Evolutionary conservation across 2,888 invertebrate genomes (phyloP), one percentile per base, ranked within the genome.

Genomic region (Resseliella maxima): DNA sequence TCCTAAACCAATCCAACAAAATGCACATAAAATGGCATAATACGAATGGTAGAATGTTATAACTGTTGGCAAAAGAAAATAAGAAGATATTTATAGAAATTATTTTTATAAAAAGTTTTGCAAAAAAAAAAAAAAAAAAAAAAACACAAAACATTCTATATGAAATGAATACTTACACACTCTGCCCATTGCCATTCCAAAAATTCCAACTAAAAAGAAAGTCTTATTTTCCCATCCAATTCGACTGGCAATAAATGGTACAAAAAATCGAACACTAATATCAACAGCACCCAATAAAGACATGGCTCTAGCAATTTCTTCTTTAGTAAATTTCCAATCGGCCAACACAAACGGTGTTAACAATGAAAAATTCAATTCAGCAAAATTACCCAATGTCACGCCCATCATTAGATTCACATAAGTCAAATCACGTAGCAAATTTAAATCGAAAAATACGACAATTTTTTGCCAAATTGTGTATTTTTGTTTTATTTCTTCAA

Each of bases 361-460:
- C 85, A 95, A 92, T 0, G 95, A 94, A 89, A 95, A 95, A 89
- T 95, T 95, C 10, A 95, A 88, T 89, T 95, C 95, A 5, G 93
- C 94, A 88, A 95, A 95, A 89, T 94, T 94, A 0, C 95, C 95
- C 64, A 95, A 91, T 0, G 94, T 95, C 85, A 95, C 92, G 0
- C 95, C 95, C 86, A 95, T 89, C 92, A 95, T 94, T 24, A 95
- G 91, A 88, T 94, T 95, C 1, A 95, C 92, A 88, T 94, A 95
- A 3, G 94, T 93, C 21, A 93, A 93, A 90, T 95, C 95, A 88
- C 93, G 93, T 86, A 95, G 90, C 86, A 95, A 91, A 89, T 94
- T 94, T 87, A 95, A 92, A 89, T 95, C 95, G 88, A 95, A 95
- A 89, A 95, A 95, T 46, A 93, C 90, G 0, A 92, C 90, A 8